These are phyloP conservation scores for Danionella dracula DNA, from an alignment of 2,797 vertebrate species.

Conservation along the genomic window DNA sequence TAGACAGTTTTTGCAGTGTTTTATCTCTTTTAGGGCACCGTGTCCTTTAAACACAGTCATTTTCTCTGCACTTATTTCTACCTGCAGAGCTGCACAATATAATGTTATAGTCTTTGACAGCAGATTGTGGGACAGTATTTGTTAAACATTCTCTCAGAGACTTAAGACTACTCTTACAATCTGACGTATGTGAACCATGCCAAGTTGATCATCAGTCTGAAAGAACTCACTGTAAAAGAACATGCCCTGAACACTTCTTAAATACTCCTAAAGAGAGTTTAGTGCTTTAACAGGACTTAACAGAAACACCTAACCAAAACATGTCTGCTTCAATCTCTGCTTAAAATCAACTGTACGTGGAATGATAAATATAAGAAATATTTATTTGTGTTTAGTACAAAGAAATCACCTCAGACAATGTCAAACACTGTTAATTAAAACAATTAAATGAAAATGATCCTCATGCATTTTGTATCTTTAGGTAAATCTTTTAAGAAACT, in stretches of 20 bases:
- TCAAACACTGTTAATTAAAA: no score
- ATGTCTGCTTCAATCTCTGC: no score
- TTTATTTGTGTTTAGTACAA: no score
- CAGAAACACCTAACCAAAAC: no score
- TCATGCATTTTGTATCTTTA: no score
- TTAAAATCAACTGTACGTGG: no score
- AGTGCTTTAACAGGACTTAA: neutral
- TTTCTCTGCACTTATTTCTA: conserved; percentile 1
- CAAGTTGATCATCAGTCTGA: neutral
- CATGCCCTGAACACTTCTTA: neutral
- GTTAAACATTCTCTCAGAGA: neutral
- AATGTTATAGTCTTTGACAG: neutral
- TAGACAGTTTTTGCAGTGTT: neutral
- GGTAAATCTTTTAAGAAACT: no score
- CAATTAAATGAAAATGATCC: no score
- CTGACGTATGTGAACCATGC: neutral
- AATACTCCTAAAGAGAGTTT: neutral
- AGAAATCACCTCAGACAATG: no score
- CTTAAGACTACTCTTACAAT: neutral
- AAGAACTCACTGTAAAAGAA: neutral
- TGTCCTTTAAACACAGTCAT: conserved; percentile 6
- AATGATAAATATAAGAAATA: no score
- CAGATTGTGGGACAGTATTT: neutral
- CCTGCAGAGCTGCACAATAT: conserved; percentile 1
- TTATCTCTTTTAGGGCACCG: neutral